Evolutionary conservation across 2,797 vertebrate species (phyloP), one percentile per base, ranked within the genome.

Genomic region (Arrhamphus sclerolepis): DNA sequence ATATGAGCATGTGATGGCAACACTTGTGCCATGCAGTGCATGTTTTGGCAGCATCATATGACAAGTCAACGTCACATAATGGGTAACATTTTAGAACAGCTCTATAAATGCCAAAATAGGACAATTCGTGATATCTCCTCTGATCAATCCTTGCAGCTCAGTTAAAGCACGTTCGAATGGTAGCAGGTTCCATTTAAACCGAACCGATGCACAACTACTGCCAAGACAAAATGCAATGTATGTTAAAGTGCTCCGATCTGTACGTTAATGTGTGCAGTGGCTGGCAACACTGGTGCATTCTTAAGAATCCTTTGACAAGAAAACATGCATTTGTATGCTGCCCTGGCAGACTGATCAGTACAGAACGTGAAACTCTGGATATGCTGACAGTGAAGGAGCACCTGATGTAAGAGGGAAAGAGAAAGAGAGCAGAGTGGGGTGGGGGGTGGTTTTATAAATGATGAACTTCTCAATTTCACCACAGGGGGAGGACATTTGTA

Each of bases 1-100:
- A 49, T 26, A 21, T 6, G 26, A 62, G 53, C 87, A 87, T 78
- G 87, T 87, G 84, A 87, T 47, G 71, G 3, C 72, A 63, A 76
- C 64, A 16, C 48, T 26, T 2, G 6, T 58, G 69, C 60, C 67
- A 73, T 22, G 41, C n/a, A 46, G 22, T 28, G 28, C 18, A 1
- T 26, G 56, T 54, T 77, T 61, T 67, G 54, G 63, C 59, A 52
- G 61, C 46, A 17, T 77, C 46, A 52, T 56, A 74, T 46, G 17
- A 62, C 3, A 50, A 1, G 24, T 50, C 7, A 34, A 26, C 10
- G 17, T 53, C 0, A 17, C 7, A 24, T 42, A 28, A 56, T 20
- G n/a, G 6, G 57, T 40, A 14, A 31, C 5, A 11, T 20, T 51
- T 44, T 7, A 28, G 47, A 62, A 42, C 24, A 24, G 26, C 13